Evolutionary conservation across 1,140 invertebrate species (phyloP), one percentile per base, ranked within the genome.

Genomic region (Drosophila asahinai): DNA sequence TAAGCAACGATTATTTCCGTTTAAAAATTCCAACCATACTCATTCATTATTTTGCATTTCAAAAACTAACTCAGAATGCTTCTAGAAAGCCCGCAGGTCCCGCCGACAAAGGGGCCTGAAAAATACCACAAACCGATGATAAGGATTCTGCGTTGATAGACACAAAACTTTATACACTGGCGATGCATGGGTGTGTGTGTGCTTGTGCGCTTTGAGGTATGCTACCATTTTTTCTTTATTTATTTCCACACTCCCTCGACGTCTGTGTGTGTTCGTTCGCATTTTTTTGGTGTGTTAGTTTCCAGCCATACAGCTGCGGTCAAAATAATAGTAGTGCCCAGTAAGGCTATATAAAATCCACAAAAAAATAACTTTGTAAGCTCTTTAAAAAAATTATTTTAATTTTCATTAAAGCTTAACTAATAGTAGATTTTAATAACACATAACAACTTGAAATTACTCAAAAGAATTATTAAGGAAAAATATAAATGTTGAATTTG

Each of bases 261-360:
- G 30, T 63, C 33, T 62, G 14, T 60, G 52, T 58, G 49, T 42
- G 71, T 83, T 71, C 75, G 76, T 65, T 65, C 51, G 65, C 58
- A 64, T 83, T 66, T 76, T 80, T 55, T 42, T 51, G 58, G 67
- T 83, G 76, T 57, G 36, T 57, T 57, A 57, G 54, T 57, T 57
- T 57, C 68, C 77, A 77, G 84, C 84, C 84, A 87, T 87, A 87
- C n/a, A n/a, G n/a, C n/a, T n/a, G n/a, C n/a, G n/a, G n/a, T n/a
- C n/a, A n/a, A n/a, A n/a, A n/a, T n/a, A n/a, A n/a, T n/a, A n/a
- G n/a, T n/a, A n/a, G n/a, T n/a, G n/a, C n/a, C n/a, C n/a, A n/a
- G n/a, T n/a, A n/a, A n/a, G n/a, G n/a, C n/a, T n/a, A n/a, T n/a
- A n/a, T n/a, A n/a, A n/a, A n/a, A n/a, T n/a, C n/a, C n/a, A n/a